Conservation (phyloP, 2,113 vertebrate genomes). For the Heterotis niloticus region DNA sequence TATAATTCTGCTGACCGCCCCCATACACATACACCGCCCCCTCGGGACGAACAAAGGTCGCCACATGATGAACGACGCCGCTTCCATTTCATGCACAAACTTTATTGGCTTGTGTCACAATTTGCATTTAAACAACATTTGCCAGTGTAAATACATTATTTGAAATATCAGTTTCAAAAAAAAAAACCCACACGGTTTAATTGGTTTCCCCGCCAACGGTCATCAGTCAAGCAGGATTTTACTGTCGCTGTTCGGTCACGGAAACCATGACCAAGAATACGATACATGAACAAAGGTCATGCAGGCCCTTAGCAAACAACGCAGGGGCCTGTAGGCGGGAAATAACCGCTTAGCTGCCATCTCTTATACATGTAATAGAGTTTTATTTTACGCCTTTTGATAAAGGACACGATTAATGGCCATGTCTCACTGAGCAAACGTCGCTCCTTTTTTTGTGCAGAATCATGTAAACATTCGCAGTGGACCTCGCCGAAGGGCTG, state of each 20-base stretch:
- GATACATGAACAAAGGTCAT: not conserved
- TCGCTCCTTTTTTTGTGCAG: too few relatives aligned
- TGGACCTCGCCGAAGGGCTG: too few relatives aligned
- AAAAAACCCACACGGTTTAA: slow-evolving; percentile 49
- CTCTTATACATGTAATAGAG: not conserved
- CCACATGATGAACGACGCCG: slow-evolving; percentile 5
- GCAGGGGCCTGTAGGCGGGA: not conserved
- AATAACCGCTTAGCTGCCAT: not conserved
- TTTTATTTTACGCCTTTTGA: too few relatives aligned
- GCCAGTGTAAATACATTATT: slow-evolving; percentile 62
- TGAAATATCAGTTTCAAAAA: slow-evolving; percentile 58
- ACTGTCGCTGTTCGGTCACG: not conserved
- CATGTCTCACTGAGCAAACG: too few relatives aligned
- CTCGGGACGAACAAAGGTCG: not conserved
- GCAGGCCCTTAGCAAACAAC: not conserved
- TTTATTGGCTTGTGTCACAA: slow-evolving; percentile 47
- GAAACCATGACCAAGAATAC: not conserved
- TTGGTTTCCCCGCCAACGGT: slow-evolving; percentile 11
- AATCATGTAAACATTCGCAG: too few relatives aligned
- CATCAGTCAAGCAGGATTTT: slow-evolving; percentile 17
- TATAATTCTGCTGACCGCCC: not conserved
- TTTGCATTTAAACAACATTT: slow-evolving; percentile 61
- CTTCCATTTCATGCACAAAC: slow-evolving; percentile 62
- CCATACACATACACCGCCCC: too few relatives aligned
- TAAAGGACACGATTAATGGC: too few relatives aligned